Conservation (phyloP, 2,888 invertebrate species). For the Caenorhabditis sp. region DNA sequence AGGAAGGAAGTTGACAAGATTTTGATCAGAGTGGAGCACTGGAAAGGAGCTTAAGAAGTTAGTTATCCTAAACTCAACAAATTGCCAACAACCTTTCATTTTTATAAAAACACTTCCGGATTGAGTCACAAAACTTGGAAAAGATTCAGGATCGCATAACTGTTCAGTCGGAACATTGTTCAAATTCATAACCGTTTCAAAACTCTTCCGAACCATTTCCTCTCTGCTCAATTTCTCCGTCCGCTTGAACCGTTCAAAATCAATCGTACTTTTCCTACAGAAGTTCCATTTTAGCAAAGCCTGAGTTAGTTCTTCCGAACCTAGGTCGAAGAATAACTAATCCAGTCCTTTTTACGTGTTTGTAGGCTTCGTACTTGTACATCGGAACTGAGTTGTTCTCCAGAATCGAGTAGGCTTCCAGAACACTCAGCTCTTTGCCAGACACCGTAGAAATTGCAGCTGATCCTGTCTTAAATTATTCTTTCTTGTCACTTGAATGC, state of each 20-base stretch:
- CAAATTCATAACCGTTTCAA: slow-evolving; percentile 4
- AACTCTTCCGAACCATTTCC: slow-evolving; percentile 1
- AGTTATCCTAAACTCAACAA: no score
- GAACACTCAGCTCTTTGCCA: slow-evolving; percentile 37
- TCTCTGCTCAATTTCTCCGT: neutral
- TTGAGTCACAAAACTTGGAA: slow-evolving; percentile 8
- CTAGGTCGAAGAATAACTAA: slow-evolving; percentile 62
- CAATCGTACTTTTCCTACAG: slow-evolving; percentile 31
- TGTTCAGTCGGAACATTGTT: slow-evolving; percentile 3
- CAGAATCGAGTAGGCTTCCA: slow-evolving; percentile 48
- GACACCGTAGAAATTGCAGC: slow-evolving; percentile 34
- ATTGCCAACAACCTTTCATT: slow-evolving; percentile 29
- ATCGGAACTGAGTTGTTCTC: slow-evolving; percentile 31
- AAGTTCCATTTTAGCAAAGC: no score
- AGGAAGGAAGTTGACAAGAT: slow-evolving; percentile 26
- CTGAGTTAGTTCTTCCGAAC: slow-evolving; percentile 8
- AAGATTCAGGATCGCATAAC: neutral
- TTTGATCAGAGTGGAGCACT: slow-evolving; percentile 12
- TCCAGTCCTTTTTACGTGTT: slow-evolving; percentile 56
- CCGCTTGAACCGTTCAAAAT: slow-evolving; percentile 10
- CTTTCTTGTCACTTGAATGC: neutral
- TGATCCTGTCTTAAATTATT: slow-evolving; percentile 50
- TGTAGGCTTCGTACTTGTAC: slow-evolving; percentile 53
- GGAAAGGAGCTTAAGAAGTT: no score
- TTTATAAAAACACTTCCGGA: neutral